Conservation (phyloP, 1,140 invertebrate species). For the Calephelis virginiensis region DNA sequence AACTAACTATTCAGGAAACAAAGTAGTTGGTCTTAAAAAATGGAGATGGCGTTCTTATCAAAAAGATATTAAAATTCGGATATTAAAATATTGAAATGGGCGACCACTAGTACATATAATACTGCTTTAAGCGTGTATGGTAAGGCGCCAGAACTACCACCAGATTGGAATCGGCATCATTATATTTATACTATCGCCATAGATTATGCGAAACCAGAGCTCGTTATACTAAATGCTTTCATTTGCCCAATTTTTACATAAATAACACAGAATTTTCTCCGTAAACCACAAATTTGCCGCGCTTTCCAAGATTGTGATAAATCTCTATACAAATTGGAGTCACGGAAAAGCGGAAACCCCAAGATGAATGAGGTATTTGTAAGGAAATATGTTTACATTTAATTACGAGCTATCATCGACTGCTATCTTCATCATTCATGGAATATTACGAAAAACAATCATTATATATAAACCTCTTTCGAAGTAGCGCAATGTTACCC, state of each 20-base stretch:
- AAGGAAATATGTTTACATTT: constrained; percentile 57
- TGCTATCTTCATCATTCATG: neutral
- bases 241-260: neutral
- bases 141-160: too few relatives aligned
- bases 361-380: constrained; percentile 53
- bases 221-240: neutral
- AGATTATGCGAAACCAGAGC: neutral
- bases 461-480: neutral
- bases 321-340: constrained; percentile 59
- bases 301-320: constrained; percentile 50
- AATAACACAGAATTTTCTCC: constrained; percentile 1
- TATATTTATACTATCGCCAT: too few relatives aligned
- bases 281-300: neutral
- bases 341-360: constrained; percentile 53
- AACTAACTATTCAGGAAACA: too few relatives aligned
- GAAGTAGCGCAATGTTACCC: neutral
- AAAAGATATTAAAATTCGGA: too few relatives aligned
- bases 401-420: constrained; percentile 51
- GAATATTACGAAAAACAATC: neutral
- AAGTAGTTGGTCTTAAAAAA: too few relatives aligned
- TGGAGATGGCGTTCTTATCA: too few relatives aligned
- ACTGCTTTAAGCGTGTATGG: too few relatives aligned
- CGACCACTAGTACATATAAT: too few relatives aligned
- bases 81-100: too few relatives aligned
- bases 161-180: too few relatives aligned